phyloP scores from a whole-genome alignment of 2,797 vertebrate species.

The Eulemur mongoz region DNA sequence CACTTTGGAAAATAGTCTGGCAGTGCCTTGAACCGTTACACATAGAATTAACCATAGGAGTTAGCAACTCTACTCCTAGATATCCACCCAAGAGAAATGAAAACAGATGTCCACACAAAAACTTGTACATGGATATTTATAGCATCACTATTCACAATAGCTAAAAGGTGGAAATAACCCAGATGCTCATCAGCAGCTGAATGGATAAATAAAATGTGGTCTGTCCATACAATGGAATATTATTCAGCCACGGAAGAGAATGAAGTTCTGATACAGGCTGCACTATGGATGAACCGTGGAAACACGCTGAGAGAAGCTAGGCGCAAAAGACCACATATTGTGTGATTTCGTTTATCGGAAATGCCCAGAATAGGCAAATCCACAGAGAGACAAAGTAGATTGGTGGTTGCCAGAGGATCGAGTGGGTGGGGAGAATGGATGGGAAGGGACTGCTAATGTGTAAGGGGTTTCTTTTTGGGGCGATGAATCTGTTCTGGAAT shows the following conservation, averaged over 20 bases:
- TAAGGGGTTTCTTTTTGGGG: neutral
- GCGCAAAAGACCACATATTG: rapidly evolving
- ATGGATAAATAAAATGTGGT: neutral
- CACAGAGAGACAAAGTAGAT: neutral
- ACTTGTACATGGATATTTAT: neutral
- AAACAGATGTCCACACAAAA: neutral
- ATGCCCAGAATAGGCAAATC: neutral
- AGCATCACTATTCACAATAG: neutral
- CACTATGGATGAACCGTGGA: neutral
- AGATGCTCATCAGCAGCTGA: neutral
- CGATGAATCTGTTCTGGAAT: neutral
- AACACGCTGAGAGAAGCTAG: neutral
- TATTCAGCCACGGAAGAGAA: neutral
- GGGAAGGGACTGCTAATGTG: neutral
- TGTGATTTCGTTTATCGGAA: neutral
- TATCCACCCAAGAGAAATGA: neutral
- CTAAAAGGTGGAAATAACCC: neutral
- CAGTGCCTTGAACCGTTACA: neutral
- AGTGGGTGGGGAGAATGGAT: neutral
- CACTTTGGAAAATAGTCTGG: neutral
- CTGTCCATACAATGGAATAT: neutral
- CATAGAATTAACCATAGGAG: neutral
- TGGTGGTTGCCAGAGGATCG: no score
- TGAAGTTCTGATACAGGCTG: neutral
- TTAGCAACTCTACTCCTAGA: neutral